These are phyloP conservation scores for Eristalis pertinax DNA, from an alignment of 2,888 invertebrate genomes.

Conservation along the genomic window DNA sequence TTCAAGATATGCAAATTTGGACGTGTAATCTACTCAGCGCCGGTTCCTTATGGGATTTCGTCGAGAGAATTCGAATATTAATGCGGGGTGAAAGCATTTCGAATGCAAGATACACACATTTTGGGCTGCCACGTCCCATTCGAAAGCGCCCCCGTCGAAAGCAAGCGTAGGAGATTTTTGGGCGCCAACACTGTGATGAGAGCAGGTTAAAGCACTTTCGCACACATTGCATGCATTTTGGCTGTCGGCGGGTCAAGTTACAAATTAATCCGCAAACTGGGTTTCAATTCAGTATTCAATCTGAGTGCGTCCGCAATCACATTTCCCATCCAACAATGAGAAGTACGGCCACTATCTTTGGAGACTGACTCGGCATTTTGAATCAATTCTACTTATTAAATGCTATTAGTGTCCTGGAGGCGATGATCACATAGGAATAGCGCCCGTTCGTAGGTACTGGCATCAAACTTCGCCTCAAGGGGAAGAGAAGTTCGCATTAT, in stretches of 20 bases:
- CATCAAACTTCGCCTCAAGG: background rate
- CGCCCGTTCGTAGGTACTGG: background rate
- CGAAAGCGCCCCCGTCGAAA: background rate
- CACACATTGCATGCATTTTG: constrained; percentile 25
- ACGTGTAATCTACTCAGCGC: constrained; percentile 43
- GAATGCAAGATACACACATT: constrained; percentile 7
- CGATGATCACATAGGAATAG: background rate
- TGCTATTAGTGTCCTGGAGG: constrained; percentile 14
- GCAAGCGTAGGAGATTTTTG: background rate
- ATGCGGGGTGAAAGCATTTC: constrained; percentile 20
- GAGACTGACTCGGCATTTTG: constrained; percentile 44
- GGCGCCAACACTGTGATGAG: background rate
- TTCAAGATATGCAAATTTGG: constrained; percentile 56
- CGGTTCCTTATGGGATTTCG: constrained; percentile 23
- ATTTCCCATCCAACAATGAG: constrained; percentile 28
- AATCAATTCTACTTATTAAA: constrained; percentile 62
- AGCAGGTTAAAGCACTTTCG: background rate
- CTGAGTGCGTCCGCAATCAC: constrained; percentile 58
- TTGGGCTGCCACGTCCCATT: constrained; percentile 5
- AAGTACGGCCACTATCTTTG: constrained; percentile 30
- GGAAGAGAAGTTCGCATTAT: constrained; percentile 42
- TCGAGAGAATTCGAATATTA: constrained; percentile 39
- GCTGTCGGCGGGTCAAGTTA: constrained; percentile 2
- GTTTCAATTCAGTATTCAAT: constrained; percentile 50
- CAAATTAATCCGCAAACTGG: constrained; percentile 40